Evolutionary conservation across 2,888 invertebrate species (phyloP).

Genomic region (Enchytraeus crypticus): DNA sequence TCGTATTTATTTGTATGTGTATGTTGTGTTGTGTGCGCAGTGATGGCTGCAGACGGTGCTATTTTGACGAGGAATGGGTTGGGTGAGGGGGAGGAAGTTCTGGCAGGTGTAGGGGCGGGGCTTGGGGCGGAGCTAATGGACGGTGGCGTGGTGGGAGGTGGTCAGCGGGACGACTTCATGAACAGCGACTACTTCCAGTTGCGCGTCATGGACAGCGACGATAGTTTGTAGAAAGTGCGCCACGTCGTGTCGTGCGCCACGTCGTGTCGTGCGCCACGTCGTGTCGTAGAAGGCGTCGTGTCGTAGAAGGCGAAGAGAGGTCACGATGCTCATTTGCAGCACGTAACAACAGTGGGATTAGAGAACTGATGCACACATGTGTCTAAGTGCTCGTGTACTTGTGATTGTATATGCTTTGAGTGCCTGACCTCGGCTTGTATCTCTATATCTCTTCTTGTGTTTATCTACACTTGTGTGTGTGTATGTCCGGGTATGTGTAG

Average conservation of each 20-base stretch:
- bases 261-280: too few species aligned
- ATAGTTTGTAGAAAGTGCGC: conserved; percentile 47
- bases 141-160: conserved; percentile 11
- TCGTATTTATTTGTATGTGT: neutral
- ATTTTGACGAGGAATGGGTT: neutral
- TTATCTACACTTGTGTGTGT: too few species aligned
- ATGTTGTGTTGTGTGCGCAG: neutral
- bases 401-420: neutral
- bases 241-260: too few species aligned
- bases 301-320: too few species aligned
- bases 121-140: neutral
- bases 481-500: too few species aligned
- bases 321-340: too few species aligned
- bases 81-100: neutral
- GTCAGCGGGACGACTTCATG: conserved; percentile 24
- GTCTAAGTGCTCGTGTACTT: neutral
- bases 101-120: neutral
- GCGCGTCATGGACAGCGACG: conserved; percentile 49
- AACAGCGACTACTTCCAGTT: conserved; percentile 41
- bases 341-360: neutral
- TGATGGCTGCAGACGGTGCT: neutral
- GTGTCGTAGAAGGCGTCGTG: too few species aligned
- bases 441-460: too few species aligned
- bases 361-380: neutral
- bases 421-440: too few species aligned